Evolutionary conservation across 2,888 invertebrate genomes (phyloP).

Genomic region (Drosophila pegasa): DNA sequence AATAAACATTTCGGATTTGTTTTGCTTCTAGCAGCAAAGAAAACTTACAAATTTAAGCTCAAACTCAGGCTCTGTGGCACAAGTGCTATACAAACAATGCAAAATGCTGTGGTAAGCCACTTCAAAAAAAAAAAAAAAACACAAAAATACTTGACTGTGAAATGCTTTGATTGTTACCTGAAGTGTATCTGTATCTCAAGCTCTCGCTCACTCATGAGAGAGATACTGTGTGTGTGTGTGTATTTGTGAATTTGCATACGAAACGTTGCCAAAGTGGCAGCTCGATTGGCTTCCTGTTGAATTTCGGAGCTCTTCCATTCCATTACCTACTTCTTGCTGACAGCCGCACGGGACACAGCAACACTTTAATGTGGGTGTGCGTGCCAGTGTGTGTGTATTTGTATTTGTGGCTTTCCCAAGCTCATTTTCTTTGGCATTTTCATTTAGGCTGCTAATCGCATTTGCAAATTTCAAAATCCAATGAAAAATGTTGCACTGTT

Average conservation of each 20-base stretch:
- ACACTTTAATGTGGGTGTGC: slow-evolving; percentile 12
- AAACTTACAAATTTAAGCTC: not conserved
- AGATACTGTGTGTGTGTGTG: slow-evolving; percentile 3
- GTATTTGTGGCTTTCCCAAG: slow-evolving; percentile 1
- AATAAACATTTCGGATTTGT: not conserved
- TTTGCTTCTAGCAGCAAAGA: not conserved
- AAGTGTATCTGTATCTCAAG: slow-evolving; percentile 56
- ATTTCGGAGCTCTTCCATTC: slow-evolving; percentile 48
- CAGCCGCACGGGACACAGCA: slow-evolving; percentile 11
- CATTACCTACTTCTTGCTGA: slow-evolving; percentile 35
- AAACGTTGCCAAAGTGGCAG: slow-evolving; percentile 64
- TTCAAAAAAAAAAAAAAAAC: slow-evolving; percentile 25
- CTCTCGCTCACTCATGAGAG: slow-evolving; percentile 44
- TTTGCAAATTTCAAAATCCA: slow-evolving; percentile 24
- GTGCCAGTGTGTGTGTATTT: not conserved
- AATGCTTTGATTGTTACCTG: slow-evolving; percentile 68
- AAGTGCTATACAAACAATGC: slow-evolving; percentile 67
- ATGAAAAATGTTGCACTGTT: slow-evolving; percentile 24
- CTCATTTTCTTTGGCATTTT: slow-evolving; percentile 16
- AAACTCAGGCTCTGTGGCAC: slow-evolving; percentile 3
- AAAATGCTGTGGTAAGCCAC: slow-evolving; percentile 67
- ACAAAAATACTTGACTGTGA: slow-evolving; percentile 39
- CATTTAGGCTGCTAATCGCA: slow-evolving; percentile 26
- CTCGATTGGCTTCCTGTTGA: slow-evolving; percentile 47
- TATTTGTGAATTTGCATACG: slow-evolving; percentile 56